Evolutionary conservation across 1,140 invertebrate genomes (phyloP), one percentile per base, ranked within the genome.

Genomic region (Drosophila suzukii): DNA sequence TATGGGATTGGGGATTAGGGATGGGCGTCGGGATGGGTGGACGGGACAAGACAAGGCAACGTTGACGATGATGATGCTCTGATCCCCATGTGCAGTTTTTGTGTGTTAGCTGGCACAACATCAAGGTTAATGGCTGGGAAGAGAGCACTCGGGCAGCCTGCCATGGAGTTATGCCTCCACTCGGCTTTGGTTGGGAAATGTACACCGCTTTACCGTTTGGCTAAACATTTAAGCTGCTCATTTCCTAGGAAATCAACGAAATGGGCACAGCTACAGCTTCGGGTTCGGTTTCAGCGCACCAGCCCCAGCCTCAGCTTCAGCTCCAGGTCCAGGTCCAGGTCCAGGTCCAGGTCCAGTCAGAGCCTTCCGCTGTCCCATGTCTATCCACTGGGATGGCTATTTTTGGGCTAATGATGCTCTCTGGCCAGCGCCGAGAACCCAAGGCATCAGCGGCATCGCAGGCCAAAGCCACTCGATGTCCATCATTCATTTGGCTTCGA

Each of bases 171-270:
- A 41, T 51, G 47, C 36, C 61, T 41, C 36, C 44, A 12, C 27
- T 49, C 47, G 51, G 34, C 49, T 30, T 30, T 49, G 73, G 62
- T 49, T 81, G 65, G 70, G 79, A 88, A 88, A 86, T 88, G 62
- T 79, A 78, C 67, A 83, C 84, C 62, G 72, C 75, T 86, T 84
- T 84, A 84, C 81, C 76, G 81, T 83, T 86, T 63, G 74, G 75
- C 79, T 86, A 80, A 86, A 83, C 83, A 86, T 86, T 86, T 89
- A 86, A 86, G 83, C 83, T 89, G 79, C 83, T 86, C 83, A 86
- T 86, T 86, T 86, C 84, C 84, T 88, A 83, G 75, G 75, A 86
- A 86, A 86, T 83, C 83, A 70, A 73, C 75, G 46, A 79, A 79
- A 81, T 67, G 82, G 75, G 82, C 77, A 84, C 81, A 71, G 53